Base-by-base conservation (phyloP, 1,140 invertebrate species). In the Nephotettix cincticeps region DNA sequence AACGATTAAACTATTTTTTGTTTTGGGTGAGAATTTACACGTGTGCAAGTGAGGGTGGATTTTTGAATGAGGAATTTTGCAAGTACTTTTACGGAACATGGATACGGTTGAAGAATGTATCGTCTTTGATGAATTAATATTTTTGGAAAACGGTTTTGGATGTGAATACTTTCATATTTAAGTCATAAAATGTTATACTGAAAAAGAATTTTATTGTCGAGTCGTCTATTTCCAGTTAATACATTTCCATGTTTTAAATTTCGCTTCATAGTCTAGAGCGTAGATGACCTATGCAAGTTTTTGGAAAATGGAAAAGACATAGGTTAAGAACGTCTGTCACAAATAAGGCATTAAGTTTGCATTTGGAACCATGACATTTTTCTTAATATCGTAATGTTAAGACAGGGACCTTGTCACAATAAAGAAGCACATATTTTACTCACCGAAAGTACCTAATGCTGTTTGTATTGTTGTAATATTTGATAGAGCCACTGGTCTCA, bases 301-400 rank as follows among this genome's bases (percentile, higher is more conserved):
- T 51, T 51, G 47, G 47, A 51, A 61, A 61, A 61, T 14, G 56
- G 56, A 61, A 61, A 61, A 61, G 56, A 61, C 56, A 61, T 61
- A 61, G 56, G 56, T 61, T 61, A 61, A 61, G 56, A 36, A n/a
- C 14, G 6, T 61, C 23, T 25, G 56, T 25, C 28, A 23, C n/a
- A n/a, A 61, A 23, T 23, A 14, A 61, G 27, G 23, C 13, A 21
- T 51, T 51, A 51, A 51, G 47, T 51, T 51, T 51, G 14, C 32
- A 36, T 36, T 36, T 36, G 32, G 14, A 36, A 19, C 47, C 47
- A 51, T 51, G 47, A 51, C 47, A 51, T 51, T 9, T 17, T 51
- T 51, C 19, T 4, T 17, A 40, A 40, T 17, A 9, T 40, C 17
- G 6, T 51, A 4, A 51, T 11, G 4, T 51, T 51, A n/a, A 51